phyloP scores from a whole-genome alignment of 2,888 invertebrate species.

The Ametastegia equiseti region DNA sequence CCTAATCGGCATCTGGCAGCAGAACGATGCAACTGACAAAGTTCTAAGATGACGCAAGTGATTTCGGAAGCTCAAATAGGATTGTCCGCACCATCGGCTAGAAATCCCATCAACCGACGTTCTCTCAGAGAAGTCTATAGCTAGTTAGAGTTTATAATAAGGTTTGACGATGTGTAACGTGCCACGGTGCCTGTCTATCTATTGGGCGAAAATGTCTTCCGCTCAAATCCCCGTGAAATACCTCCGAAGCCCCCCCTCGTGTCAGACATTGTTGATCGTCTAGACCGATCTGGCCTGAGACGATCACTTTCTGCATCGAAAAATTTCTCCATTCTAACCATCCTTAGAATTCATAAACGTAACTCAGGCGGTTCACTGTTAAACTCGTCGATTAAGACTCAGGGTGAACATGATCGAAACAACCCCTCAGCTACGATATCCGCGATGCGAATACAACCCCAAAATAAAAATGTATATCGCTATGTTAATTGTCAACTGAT shows the following conservation, averaged over 20 bases:
- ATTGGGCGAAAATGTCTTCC: constrained; percentile 76
- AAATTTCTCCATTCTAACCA: constrained; percentile 47
- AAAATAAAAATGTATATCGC: background rate
- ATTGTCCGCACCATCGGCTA: constrained; percentile 76
- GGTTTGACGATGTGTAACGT: constrained; percentile 73
- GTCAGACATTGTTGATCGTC: constrained; percentile 59
- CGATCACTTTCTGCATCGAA: constrained; percentile 51
- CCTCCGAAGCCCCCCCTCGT: constrained; percentile 58
- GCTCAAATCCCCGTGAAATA: constrained; percentile 75
- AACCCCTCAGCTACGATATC: background rate
- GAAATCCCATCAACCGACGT: constrained; percentile 76
- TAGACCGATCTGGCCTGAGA: constrained; percentile 62
- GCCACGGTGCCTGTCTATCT: constrained; percentile 74
- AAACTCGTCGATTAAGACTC: background rate
- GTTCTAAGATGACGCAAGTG: constrained; percentile 65
- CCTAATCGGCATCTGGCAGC: constrained; percentile 37
- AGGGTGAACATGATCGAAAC: background rate
- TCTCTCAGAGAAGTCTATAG: constrained; percentile 64
- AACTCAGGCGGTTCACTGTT: constrained; percentile 13
- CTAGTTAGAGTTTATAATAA: constrained; percentile 76
- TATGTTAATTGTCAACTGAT: constrained; percentile 14
- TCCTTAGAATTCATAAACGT: constrained; percentile 36
- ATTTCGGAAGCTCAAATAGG: constrained; percentile 70
- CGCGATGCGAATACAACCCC: background rate
- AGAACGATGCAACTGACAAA: constrained; percentile 29